Evolutionary conservation across 1,140 invertebrate genomes (phyloP), one percentile per base, ranked within the genome.

Genomic region (Oscheius sp.): DNA sequence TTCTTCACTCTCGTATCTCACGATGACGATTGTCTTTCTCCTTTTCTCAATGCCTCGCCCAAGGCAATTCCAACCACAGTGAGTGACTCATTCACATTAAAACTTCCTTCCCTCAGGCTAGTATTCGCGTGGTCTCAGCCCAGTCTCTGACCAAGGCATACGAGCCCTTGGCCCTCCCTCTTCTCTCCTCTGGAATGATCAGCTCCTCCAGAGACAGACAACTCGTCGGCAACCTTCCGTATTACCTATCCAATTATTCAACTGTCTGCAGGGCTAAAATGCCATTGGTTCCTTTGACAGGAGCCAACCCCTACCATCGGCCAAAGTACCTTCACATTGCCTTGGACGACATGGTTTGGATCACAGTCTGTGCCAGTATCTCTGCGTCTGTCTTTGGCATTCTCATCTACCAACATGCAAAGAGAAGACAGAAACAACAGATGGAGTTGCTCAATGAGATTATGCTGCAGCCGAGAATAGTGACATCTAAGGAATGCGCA

Each of bases 281-380:
- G n/a, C 59, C 69, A 23, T 38, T 4, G 46, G 69, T 71, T 20
- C 69, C 69, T 20, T 29, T 71, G 20, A 3, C 23, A 26, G 3
- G 38, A 7, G 23, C 69, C n/a, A 36, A 31, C 18, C 59, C 62
- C 4, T 71, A 58, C 52, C 59, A 46, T 23, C 69, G 69, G 26
- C 69, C 69, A 13, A 71, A 71, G 32, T 42, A 64, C 52, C 69
- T 71, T 34, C 36, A 32, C 1, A 71, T 71, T 65, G 69, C 69
- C 15, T 38, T 71, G 29, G 69, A 71, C 52, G 69, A 71, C 23
- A 63, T 71, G 62, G 31, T 71, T 2, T 61, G 52, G 15, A 71
- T 71, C 31, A 61, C 58, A 35, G 59, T 71, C 32, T 71, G 69
- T 64, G 59, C 69, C 10, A 71, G 38, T 18, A 62, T 71, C 31